These are phyloP conservation scores for Pithys albifrons DNA, from an alignment of 2,113 vertebrate genomes.

Conservation along the genomic window DNA sequence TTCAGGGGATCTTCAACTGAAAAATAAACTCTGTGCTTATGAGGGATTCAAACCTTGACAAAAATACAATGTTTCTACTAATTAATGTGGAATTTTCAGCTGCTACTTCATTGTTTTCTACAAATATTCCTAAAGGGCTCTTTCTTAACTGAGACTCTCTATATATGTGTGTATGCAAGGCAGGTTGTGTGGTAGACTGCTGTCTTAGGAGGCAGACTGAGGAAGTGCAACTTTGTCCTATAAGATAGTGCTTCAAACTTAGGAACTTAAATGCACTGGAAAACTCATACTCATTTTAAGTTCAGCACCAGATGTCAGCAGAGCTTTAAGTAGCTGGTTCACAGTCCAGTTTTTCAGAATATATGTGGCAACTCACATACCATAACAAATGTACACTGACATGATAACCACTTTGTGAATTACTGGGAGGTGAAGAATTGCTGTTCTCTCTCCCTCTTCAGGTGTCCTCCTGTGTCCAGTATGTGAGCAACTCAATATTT, in stretches of 20 bases:
- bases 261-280: neutral
- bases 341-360: neutral
- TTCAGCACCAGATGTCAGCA: conserved; percentile 36
- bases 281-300: neutral
- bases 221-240: neutral
- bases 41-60: neutral
- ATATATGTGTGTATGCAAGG: neutral
- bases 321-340: neutral
- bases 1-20: neutral
- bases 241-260: neutral
- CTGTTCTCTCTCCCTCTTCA: neutral
- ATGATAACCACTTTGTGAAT: neutral
- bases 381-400: neutral
- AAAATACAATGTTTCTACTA: neutral
- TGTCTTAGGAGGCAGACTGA: neutral
- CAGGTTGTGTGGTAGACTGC: neutral
- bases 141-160: neutral
- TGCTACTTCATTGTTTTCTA: neutral
- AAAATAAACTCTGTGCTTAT: neutral
- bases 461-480: neutral
- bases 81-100: neutral
- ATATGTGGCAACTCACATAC: accelerated
- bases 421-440: neutral
- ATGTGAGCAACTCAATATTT: neutral
- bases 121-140: neutral